phyloP scores from a whole-genome alignment of 2,113 vertebrate species.

The Chamaetylas fuelleborni region DNA sequence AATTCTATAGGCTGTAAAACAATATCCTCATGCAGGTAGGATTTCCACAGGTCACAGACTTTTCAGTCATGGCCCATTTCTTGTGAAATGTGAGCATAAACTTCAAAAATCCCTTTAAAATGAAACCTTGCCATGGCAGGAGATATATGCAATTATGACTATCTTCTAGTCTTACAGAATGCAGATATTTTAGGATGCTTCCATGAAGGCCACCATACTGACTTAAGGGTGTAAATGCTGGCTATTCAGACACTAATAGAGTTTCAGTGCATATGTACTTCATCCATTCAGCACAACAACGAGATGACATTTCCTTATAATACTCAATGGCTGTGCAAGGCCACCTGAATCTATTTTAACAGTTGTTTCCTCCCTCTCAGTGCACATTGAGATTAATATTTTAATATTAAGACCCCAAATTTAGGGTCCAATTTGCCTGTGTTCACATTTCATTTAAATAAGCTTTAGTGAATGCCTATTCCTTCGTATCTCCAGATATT shows the following conservation, averaged over 20 bases:
- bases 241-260: not conserved
- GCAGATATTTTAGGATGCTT: not conserved
- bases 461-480: not conserved
- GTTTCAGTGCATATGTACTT: not conserved
- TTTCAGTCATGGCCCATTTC: constrained; percentile 37
- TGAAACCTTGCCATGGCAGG: not conserved
- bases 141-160: not conserved
- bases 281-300: not conserved
- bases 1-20: constrained; percentile 44
- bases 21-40: constrained; percentile 37
- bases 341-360: not conserved
- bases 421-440: not conserved
- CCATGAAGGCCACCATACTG: not conserved
- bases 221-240: not conserved
- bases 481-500: not conserved
- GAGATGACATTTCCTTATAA: not conserved
- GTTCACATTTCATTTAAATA: not conserved
- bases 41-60: constrained; percentile 55
- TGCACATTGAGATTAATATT: not conserved
- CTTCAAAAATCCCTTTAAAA: constrained; percentile 30
- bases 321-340: not conserved
- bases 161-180: not conserved
- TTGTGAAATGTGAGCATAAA: constrained; percentile 17
- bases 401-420: not conserved
- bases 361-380: not conserved